Conservation (phyloP, 2,888 invertebrate species). For the Syrista parreyssii region DNA sequence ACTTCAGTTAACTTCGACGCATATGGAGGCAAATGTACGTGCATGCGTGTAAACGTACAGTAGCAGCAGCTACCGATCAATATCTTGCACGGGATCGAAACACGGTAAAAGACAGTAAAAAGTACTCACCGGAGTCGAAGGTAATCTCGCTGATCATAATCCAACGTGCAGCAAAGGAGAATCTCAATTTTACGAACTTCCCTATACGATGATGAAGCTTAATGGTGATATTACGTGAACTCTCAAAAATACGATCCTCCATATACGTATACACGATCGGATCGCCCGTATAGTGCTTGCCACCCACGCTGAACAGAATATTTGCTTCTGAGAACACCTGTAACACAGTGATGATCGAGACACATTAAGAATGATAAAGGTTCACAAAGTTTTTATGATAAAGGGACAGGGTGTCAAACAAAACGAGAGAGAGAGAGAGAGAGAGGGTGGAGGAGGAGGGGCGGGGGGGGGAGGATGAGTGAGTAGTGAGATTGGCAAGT, state of each 20-base stretch:
- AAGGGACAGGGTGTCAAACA: slow-evolving; percentile 8
- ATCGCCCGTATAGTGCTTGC: slow-evolving; percentile 80
- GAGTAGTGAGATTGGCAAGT: not conserved
- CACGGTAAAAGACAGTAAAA: not conserved
- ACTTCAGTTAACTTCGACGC: not conserved
- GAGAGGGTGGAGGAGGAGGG: too few species aligned
- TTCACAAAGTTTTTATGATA: not conserved
- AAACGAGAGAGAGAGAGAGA: slow-evolving; percentile 1
- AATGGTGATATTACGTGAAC: slow-evolving; percentile 83
- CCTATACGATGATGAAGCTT: slow-evolving; percentile 85
- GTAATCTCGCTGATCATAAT: slow-evolving; percentile 90
- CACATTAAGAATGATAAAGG: not conserved
- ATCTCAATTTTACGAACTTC: slow-evolving; percentile 80
- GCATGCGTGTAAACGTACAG: not conserved
- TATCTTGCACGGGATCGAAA: not conserved
- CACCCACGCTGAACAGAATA: slow-evolving; percentile 85
- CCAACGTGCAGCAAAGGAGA: slow-evolving; percentile 86
- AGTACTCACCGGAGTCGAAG: slow-evolving; percentile 80
- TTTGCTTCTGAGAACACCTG: slow-evolving; percentile 86
- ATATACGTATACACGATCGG: slow-evolving; percentile 79
- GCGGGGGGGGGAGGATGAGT: not conserved
- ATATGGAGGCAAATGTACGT: not conserved
- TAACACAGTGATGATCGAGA: slow-evolving; percentile 27
- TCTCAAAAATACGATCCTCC: slow-evolving; percentile 83
- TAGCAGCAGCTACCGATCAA: not conserved